Conservation (phyloP, 2,888 invertebrate species). For the Cheilosia grossa region DNA sequence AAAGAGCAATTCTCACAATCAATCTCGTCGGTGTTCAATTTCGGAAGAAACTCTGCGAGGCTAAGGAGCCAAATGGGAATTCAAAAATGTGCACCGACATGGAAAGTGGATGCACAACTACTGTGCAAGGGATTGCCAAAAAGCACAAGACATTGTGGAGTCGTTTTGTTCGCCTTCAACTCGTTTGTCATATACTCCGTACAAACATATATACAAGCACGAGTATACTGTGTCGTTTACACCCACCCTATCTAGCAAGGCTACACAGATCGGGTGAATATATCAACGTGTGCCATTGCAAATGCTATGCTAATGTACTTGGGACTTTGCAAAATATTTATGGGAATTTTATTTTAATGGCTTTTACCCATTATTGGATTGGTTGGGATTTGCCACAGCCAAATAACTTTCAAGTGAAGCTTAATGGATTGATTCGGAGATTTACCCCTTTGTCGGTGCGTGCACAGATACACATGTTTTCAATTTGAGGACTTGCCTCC, state of each 20-base stretch:
- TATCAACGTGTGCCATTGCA: slow-evolving; percentile 36
- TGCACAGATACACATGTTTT: slow-evolving; percentile 36
- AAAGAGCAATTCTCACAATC: slow-evolving; percentile 24
- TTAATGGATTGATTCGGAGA: slow-evolving; percentile 44
- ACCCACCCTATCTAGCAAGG: neutral
- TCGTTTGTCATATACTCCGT: too few species aligned
- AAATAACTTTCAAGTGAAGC: slow-evolving; percentile 39
- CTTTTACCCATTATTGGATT: slow-evolving; percentile 57
- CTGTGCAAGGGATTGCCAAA: slow-evolving; percentile 30
- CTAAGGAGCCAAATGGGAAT: slow-evolving; percentile 28
- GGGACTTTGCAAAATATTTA: slow-evolving; percentile 58
- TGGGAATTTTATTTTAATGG: slow-evolving; percentile 68
- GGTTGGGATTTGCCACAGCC: slow-evolving; percentile 40
- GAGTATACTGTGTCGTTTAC: neutral
- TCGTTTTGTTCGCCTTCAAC: slow-evolving; percentile 18
- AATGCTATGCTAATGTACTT: slow-evolving; percentile 49
- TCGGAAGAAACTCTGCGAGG: slow-evolving; percentile 12
- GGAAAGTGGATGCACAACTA: slow-evolving; percentile 6
- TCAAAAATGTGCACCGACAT: slow-evolving; percentile 28
- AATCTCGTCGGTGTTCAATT: slow-evolving; percentile 49
- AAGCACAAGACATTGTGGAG: slow-evolving; percentile 27
- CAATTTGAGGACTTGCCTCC: slow-evolving; percentile 33
- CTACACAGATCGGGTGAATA: slow-evolving; percentile 21
- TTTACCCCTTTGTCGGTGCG: slow-evolving; percentile 42
- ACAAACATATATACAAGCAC: too few species aligned